These are phyloP conservation scores for Andrena bicolor DNA, from an alignment of 2,888 invertebrate species.

Conservation along the genomic window DNA sequence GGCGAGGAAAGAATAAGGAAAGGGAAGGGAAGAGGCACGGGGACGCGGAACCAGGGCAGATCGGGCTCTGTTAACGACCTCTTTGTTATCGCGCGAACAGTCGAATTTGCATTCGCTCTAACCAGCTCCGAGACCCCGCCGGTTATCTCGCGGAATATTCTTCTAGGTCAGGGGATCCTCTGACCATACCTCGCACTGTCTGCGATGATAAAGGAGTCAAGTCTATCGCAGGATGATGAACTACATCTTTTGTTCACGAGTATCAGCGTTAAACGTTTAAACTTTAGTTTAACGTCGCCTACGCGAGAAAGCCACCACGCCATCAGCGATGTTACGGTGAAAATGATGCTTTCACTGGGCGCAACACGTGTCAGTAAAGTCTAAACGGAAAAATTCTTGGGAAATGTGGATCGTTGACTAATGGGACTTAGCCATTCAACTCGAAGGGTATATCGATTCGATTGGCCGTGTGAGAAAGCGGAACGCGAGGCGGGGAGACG, in stretches of 20 bases:
- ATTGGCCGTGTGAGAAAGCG: not conserved
- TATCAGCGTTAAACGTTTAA: constrained; percentile 11
- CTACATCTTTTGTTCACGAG: not conserved
- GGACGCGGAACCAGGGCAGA: not conserved
- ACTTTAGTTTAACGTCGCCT: not conserved
- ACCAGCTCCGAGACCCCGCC: constrained; percentile 1
- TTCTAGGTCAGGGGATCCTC: constrained; percentile 40
- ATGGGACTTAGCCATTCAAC: constrained; percentile 12
- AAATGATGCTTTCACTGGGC: not conserved
- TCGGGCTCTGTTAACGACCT: constrained; percentile 53
- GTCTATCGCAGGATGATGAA: not conserved
- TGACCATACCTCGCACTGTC: not conserved
- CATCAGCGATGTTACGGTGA: not conserved
- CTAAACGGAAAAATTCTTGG: not conserved
- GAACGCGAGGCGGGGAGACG: constrained; percentile 38
- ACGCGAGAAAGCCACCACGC: not conserved
- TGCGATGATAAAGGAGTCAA: constrained; percentile 14
- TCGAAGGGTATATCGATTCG: not conserved
- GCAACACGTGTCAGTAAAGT: constrained; percentile 32
- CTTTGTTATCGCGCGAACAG: constrained; percentile 54
- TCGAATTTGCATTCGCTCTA: constrained; percentile 52
- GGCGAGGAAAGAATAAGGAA: constrained; percentile 23
- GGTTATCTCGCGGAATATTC: constrained; percentile 39
- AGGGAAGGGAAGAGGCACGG: not conserved
- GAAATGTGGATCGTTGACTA: not conserved